Percentiles rank a stretch among this genome's conserved stretches.
Evolutionary conservation across 2,113 vertebrate genomes (phyloP).

Genomic region (Cyprinodon tularosa): DNA sequence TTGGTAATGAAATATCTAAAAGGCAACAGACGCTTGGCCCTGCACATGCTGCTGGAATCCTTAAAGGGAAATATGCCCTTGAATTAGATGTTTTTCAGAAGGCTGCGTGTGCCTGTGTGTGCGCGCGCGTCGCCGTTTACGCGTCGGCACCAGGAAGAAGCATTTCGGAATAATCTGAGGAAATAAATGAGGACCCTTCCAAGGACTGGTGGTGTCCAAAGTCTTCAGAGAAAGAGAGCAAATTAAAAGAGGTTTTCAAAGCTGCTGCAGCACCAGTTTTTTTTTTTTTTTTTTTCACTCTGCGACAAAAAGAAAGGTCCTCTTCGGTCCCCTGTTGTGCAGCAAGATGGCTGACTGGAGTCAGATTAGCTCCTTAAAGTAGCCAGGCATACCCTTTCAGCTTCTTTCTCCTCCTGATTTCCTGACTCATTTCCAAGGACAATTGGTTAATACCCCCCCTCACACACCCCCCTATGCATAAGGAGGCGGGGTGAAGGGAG

Average conservation of each 20-base stretch:
- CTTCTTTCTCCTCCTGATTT: constrained; percentile 46
- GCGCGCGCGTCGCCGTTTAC: constrained; percentile 24
- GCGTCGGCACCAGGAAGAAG: constrained; percentile 55
- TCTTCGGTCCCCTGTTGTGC: constrained; percentile 62
- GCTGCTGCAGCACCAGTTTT: constrained; percentile 48
- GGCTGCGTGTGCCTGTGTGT: constrained; percentile 20
- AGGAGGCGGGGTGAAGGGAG: constrained; percentile 46
- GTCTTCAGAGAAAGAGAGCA: constrained; percentile 67
- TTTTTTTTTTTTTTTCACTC: constrained; percentile 37
- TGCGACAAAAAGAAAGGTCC: constrained; percentile 57
- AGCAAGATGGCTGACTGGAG: constrained; percentile 69
- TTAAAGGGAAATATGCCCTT: constrained; percentile 73
- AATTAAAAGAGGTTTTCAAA: constrained; percentile 73
- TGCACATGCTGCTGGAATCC: constrained; percentile 54
- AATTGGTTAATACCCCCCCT: constrained; percentile 74
- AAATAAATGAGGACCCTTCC: constrained; percentile 67
- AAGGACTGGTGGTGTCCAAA: constrained; percentile 67
- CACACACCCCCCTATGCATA: constrained; percentile 58
- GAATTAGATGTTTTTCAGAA: constrained; percentile 65
- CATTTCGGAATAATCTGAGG: constrained; percentile 65
- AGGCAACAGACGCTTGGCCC: constrained; percentile 65
- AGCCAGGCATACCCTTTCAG: constrained; percentile 27
- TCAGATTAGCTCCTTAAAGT: constrained; percentile 72
- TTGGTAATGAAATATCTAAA: constrained; percentile 80
- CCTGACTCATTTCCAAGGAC: constrained; percentile 78